These are phyloP conservation scores for Elgaria multicarinata DNA, from an alignment of 2,113 vertebrate species.

Conservation along the genomic window DNA sequence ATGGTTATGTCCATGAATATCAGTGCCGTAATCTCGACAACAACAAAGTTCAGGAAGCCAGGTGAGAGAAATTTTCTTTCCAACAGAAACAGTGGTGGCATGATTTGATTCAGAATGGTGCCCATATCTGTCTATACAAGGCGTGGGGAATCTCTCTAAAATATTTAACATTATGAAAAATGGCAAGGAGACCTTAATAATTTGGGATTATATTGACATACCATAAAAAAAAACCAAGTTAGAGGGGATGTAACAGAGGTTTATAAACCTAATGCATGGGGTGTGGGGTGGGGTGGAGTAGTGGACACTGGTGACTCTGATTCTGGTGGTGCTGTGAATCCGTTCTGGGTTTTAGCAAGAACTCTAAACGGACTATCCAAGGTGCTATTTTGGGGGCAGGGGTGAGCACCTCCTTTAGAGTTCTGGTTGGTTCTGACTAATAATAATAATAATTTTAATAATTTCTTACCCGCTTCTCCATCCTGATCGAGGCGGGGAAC, in stretches of 20 bases:
- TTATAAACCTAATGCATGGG: neutral
- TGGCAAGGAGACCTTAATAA: neutral
- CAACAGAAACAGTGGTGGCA: neutral
- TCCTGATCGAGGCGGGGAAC: too few relatives aligned
- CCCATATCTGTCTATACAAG: neutral
- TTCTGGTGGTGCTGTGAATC: too few relatives aligned
- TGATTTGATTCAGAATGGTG: accelerated
- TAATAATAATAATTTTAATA: too few relatives aligned
- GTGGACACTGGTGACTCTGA: too few relatives aligned
- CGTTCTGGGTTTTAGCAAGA: too few relatives aligned
- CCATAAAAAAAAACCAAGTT: neutral
- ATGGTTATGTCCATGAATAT: constrained; percentile 92
- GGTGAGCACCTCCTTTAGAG: too few relatives aligned
- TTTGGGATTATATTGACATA: neutral
- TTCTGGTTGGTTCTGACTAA: too few relatives aligned
- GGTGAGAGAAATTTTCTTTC: constrained; percentile 73
- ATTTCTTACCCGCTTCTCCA: too few relatives aligned
- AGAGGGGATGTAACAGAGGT: neutral
- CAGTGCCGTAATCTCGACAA: constrained; percentile 78
- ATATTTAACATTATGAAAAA: neutral
- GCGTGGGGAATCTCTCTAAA: neutral
- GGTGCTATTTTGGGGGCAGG: too few relatives aligned
- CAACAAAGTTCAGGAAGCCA: constrained; percentile 92
- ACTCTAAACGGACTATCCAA: too few relatives aligned
- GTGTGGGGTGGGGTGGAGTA: too few relatives aligned